Evolutionary conservation across 53 echinoderm and acorn worm species (phyloP), one percentile per base, ranked within the genome.

Genomic region (Stichopus horrens): DNA sequence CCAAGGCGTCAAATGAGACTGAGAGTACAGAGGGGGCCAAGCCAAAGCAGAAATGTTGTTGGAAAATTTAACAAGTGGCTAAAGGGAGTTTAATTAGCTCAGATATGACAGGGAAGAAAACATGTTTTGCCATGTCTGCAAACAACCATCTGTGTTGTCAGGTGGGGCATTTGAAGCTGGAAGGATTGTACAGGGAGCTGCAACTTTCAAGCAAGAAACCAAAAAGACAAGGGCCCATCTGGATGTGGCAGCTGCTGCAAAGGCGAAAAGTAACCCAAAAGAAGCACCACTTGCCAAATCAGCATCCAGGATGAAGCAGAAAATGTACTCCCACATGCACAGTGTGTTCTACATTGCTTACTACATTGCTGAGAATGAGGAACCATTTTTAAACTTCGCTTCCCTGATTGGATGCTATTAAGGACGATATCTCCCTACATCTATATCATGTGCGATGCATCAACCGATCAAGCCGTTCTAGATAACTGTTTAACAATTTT

Each of bases 401-500:
- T 6, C 11, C 21, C 56, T 56, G 7, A 55, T 81, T 57, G 81
- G 55, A 81, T 19, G 53, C 5, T 18, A 13, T 56, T 13, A 5
- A 13, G 9, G 60, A 59, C 53, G 9, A 16, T 16, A 54, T 81
- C 58, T 54, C 54, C 81, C 5, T 54, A 16, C 55, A 9, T 53
- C 16, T 81, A 8, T 21, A 86, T 86, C 20, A 23, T 86, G 5
- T 66, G 86, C 51, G 86, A 86, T 53, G 60, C 86, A 8, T 86
- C 86, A 5, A 86, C 86, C 0, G 86, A 63, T 23, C 14, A 67
- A 21, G 86, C 86, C 21, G 51, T 86, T 10, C 16, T 60, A 5
- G 86, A 86, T 6, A 86, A 86, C 86, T 86, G 86, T 59, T n/a
- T n/a, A n/a, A n/a, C n/a, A 68, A 66, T 4, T 67, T 86, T 65